Base-by-base conservation (phyloP, 2,888 invertebrate species). In the Pollenia labialis region DNA sequence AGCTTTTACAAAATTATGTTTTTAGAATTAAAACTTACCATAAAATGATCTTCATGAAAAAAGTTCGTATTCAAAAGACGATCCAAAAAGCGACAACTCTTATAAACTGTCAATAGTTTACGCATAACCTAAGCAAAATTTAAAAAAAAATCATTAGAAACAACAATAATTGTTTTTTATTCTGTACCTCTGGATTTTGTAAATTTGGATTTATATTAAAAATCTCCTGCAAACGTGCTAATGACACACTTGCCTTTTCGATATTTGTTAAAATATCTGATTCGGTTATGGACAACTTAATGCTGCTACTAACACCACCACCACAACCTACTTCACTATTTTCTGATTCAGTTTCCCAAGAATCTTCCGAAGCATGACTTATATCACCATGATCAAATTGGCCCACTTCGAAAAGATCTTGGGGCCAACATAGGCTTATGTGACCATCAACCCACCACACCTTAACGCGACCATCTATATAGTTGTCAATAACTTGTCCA, bases 361-460 rank as follows among this genome's bases (percentile, higher is more conserved):
- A 97, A 11, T 96, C 96, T 64, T 96, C 96, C 0, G 95, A 96
- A 0, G 95, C 96, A 0, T 95, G 95, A 68, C 94, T 94, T 87
- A 97, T 96, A 81, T 96, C 96, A 0, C 96, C 95, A 54, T 92
- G 91, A 91, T 97, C 97, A 89, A 96, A 96, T 92, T 97, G 95
- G 83, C 96, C 95, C 87, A 96, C 95, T 94, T 97, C 96, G 90
- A 97, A 98, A 11, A 98, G 94, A 93, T 98, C 97, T 92, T 98
- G 98, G 0, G 99, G 99, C 96, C 97, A 98, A 92, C 97, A 98
- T 94, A 97, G 96, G 88, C 97, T 97, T 9, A 96, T 95, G 87
- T 96, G 96, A 12, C 97, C 97, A 91, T 97, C 97, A 1, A 97
- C 96, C 99, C 98, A 99, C 95, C 97, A 96, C n/a, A 99, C 97